phyloP scores from a whole-genome alignment of 1,140 invertebrate genomes.

The Drosophila willistoni region DNA sequence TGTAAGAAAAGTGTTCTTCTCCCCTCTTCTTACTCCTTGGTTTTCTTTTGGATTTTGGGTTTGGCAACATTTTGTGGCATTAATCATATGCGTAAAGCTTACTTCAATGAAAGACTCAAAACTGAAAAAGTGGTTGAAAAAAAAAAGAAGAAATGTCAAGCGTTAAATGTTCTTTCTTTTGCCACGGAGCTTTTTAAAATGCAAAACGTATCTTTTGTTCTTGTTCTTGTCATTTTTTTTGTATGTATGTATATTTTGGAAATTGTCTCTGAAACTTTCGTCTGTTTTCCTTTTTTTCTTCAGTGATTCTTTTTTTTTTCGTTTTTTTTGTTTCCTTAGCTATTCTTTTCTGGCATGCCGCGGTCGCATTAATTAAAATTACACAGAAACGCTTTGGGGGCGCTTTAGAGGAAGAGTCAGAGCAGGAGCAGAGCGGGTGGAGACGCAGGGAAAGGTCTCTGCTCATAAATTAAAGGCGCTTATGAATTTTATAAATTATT shows the following conservation, averaged over 20 bases:
- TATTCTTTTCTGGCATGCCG: constrained; percentile 60
- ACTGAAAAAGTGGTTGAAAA: no score
- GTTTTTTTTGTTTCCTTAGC: constrained; percentile 9
- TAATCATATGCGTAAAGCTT: constrained; percentile 12
- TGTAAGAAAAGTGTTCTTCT: neutral
- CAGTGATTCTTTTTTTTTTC: constrained; percentile 40
- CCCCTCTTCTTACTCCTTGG: neutral
- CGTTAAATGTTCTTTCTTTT: constrained; percentile 25
- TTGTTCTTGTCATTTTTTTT: constrained; percentile 5
- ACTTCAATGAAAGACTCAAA: neutral
- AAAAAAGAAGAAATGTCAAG: constrained; percentile 24
- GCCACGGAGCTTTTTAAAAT: constrained; percentile 34
- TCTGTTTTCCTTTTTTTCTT: constrained; percentile 4
- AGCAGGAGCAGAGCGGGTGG: neutral
- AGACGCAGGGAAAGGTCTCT: constrained; percentile 29
- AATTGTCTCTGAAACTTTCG: constrained; percentile 47
- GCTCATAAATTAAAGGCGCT: constrained; percentile 77
- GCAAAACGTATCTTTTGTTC: constrained; percentile 23
- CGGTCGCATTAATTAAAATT: constrained; percentile 78
- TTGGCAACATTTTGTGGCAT: constrained; percentile 11
- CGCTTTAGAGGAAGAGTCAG: neutral
- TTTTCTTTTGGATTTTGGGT: neutral
- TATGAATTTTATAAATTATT: constrained; percentile 81
- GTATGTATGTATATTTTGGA: no score
- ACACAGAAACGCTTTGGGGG: constrained; percentile 56